phyloP scores from a whole-genome alignment of 2,797 vertebrate genomes.

The Aphelocoma californica region DNA sequence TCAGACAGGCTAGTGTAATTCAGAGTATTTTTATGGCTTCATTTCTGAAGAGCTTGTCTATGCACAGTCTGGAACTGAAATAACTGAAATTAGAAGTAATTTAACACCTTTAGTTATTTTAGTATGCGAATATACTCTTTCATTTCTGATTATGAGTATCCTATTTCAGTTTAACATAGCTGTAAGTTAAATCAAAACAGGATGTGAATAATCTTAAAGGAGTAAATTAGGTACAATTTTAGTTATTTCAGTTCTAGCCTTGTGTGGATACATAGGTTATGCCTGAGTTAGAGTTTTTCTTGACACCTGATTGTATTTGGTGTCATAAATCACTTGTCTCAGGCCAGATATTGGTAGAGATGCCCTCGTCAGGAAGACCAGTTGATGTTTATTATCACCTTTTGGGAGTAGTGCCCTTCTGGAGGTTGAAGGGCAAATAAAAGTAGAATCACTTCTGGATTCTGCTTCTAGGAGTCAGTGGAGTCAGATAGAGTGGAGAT shows the following conservation, averaged over 20 bases:
- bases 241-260: conserved; percentile 23
- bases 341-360: background rate
- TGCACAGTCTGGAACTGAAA: conserved; percentile 44
- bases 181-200: conserved; percentile 63
- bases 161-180: conserved; percentile 49
- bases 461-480: background rate
- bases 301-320: background rate
- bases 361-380: background rate
- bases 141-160: conserved; percentile 65
- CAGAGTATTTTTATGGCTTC: conserved; percentile 28
- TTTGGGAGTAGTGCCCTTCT: background rate
- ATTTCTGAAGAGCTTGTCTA: conserved; percentile 17
- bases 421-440: background rate
- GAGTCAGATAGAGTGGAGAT: background rate
- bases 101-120: conserved; percentile 58
- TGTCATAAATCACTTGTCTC: background rate
- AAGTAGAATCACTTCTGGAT: background rate
- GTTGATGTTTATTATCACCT: background rate
- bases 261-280: background rate
- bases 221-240: conserved; percentile 31
- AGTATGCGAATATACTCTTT: conserved; percentile 38
- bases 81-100: conserved; percentile 54
- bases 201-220: conserved; percentile 58
- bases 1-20: background rate
- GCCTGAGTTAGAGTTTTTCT: background rate